Evolutionary conservation across 2,113 vertebrate genomes (phyloP).

Genomic region (Acanthochromis polyacanthus): DNA sequence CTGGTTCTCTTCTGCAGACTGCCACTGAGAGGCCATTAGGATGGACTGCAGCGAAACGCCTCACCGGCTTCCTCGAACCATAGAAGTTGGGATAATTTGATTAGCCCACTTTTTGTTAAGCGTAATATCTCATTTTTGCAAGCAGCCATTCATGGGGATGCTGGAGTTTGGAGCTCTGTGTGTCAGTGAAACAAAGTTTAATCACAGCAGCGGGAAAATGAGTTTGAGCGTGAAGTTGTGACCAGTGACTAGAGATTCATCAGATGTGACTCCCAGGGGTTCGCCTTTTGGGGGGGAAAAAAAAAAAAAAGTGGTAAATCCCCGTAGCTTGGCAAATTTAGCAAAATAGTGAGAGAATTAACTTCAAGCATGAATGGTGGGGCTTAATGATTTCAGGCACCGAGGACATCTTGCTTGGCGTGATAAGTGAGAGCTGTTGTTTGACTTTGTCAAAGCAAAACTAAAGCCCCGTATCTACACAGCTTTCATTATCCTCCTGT

Average conservation of each 20-base stretch:
- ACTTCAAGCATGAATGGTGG: conserved; percentile 73
- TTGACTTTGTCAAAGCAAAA: conserved; percentile 70
- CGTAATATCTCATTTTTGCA: conserved; percentile 15
- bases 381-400: conserved; percentile 70
- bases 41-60: conserved; percentile 14
- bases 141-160: neutral
- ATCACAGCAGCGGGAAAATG: conserved; percentile 25
- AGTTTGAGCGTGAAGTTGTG: neutral
- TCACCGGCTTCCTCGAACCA: conserved; percentile 25
- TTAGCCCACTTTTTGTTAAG: conserved; percentile 18
- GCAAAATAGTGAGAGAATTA: conserved; percentile 65
- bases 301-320: conserved; percentile 57
- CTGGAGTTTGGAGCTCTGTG: conserved; percentile 6
- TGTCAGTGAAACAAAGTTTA: conserved; percentile 10
- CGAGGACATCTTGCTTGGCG: conserved; percentile 68
- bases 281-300: conserved; percentile 19
- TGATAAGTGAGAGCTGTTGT: conserved; percentile 76
- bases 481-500: conserved; percentile 62
- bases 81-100: conserved; percentile 21
- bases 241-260: conserved; percentile 42
- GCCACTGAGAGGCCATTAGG: conserved; percentile 53
- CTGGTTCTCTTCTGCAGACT: conserved; percentile 35
- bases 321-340: conserved; percentile 66
- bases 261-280: conserved; percentile 45
- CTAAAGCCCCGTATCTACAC: conserved; percentile 64